Conservation (phyloP, 2,888 invertebrate genomes). For the Caenorhabditis becei region DNA sequence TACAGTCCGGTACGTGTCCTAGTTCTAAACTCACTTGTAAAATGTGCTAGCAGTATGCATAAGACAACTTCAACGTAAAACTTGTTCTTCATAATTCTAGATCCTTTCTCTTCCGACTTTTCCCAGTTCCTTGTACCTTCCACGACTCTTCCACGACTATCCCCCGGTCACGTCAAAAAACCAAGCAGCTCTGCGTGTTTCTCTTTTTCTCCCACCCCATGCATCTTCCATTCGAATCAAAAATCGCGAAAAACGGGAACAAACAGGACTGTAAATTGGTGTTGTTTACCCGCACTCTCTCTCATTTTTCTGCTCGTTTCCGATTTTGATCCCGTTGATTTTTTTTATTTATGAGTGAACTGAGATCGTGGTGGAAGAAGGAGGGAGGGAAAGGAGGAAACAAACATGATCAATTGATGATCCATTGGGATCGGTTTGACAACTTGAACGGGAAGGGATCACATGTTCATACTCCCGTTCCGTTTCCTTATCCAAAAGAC, state of each 20-base stretch:
- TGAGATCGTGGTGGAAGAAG: background rate
- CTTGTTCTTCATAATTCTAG: no score
- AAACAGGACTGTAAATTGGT: background rate
- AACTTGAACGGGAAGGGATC: slow-evolving; percentile 1
- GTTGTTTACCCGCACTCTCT: background rate
- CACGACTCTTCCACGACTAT: no score
- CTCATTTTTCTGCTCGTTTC: background rate
- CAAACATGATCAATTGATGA: slow-evolving; percentile 48
- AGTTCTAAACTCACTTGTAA: no score
- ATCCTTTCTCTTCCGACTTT: no score
- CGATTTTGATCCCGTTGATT: slow-evolving; percentile 39
- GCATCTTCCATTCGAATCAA: no score
- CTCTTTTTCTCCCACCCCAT: no score
- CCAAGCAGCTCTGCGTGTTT: no score
- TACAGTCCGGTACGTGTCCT: no score
- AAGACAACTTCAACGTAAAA: no score
- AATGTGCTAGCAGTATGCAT: no score
- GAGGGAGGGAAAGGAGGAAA: slow-evolving; percentile 7
- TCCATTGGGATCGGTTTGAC: slow-evolving; percentile 50
- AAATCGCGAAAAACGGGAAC: background rate
- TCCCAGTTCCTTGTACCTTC: no score
- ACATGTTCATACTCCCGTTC: background rate
- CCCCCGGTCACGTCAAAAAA: no score
- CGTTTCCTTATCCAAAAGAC: background rate
- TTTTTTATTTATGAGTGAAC: slow-evolving; percentile 12